Base-by-base conservation (phyloP, 2,797 vertebrate species). In the Mus spretus region DNA sequence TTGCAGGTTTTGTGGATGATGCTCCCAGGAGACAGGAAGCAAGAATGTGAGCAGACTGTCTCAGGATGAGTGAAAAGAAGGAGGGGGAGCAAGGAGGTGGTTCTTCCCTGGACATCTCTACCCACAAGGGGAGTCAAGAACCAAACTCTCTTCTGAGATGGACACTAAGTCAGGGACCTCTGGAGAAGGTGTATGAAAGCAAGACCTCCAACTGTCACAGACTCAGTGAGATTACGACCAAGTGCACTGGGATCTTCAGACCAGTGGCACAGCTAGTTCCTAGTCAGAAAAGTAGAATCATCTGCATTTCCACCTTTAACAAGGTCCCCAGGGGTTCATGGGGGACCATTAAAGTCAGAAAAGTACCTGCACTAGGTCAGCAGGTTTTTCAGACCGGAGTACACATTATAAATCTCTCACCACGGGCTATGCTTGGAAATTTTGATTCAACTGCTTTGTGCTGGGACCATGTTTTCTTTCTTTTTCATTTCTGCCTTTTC, bases 251-350 rank as follows among this genome's bases (percentile, higher is more conserved):
- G 31, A n/a, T 80, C 75, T 77, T n/a, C 74, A 65, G 63, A 79
- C 81, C 12, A 78, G 67, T 20, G 53, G 28, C 24, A 70, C 0
- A 70, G 57, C n/a, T 20, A 37, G 53, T 6, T 90, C 34, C 53
- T 93, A 44, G 63, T 44, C 87, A 93, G 82, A 86, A 78, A 89
- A 82, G 67, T n/a, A 85, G 67, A 92, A 40, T 83, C 63, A 31
- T 70, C 53, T 87, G 83, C 59, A 79, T 90, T 90, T 85, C 31
- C 6, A 67, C 83, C 31, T 85, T 95, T 94, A 90, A 94, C 34
- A 94, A 95, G 82, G 63, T 17, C 84, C 40, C 55, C 17, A 63
- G 87, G 89, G 74, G n/a, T 55, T 88, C 67, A 82, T 67, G 63
- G 70, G 84, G 47, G 47, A 65, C 87, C 50, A 70, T 82, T 75